Evolutionary conservation across 2,888 invertebrate species (phyloP), one percentile per base, ranked within the genome.

Genomic region (Xanthia togata): DNA sequence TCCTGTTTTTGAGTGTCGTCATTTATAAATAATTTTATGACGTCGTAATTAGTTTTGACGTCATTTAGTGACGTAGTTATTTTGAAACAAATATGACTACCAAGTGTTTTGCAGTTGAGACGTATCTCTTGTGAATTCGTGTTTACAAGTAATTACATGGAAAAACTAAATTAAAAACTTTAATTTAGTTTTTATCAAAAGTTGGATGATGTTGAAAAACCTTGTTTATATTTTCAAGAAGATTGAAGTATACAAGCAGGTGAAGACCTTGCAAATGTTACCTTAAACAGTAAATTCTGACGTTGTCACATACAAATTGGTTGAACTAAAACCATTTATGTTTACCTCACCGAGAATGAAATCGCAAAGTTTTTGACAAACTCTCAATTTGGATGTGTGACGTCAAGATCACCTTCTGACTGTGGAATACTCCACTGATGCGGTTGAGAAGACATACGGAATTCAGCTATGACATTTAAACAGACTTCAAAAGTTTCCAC

Each of bases 291-390:
- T 64, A 57, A 69, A 72, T 44, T 65, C 60, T 47, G 44, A 70
- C 11, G 41, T 62, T 67, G 53, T 64, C 47, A 59, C 81, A 71
- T 77, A 80, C 77, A 81, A 75, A 74, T 77, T 67, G 60, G 17
- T 53, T 41, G 3, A 72, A 73, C 35, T n/a, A 55, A 55, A 72
- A 70, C 57, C 62, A 70, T 79, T 68, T 71, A 75, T 57, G 68
- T 78, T 73, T 63, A 69, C 73, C 73, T 70, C 23, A 60, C 64
- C 47, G 55, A 38, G 41, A 83, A 76, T 64, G 64, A 70, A 78
- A 82, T 82, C 79, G 74, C 87, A 80, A 87, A 84, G 68, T 76
- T 68, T 76, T 57, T 68, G 71, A 78, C 76, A 78, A 73, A 78
- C 55, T 72, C 69, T 73, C 62, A 50, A 81, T 79, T 81, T 41